Base-by-base conservation (phyloP, 2,113 vertebrate genomes). In the Probosciger aterrimus region DNA sequence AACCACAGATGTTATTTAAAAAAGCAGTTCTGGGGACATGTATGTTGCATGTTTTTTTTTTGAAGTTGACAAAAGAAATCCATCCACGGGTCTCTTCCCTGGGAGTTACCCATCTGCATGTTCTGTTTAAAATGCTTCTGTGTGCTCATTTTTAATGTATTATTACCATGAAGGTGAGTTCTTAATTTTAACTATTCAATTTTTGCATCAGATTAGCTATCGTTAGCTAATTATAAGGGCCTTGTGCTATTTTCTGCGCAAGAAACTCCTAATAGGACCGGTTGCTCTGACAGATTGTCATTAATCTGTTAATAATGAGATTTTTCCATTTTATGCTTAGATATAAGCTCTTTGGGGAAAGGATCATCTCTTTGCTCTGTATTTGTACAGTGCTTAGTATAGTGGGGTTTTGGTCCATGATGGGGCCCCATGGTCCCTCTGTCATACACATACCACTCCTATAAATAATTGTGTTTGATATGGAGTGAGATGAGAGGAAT, bases 271-370 rank as follows among this genome's bases (percentile, higher is more conserved):
- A 73, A 85, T 46, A 84, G 77, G 83, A 93, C 37, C n/a, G 65
- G 62, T 52, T 82, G 75, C 55, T 90, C 69, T 80, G 88, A 73
- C 95, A 96, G 95, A 96, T 96, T 96, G 95, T 39, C 77, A 53
- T 89, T 97, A 96, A 96, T 97, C 95, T 96, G 83, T 82, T 91
- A 94, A 53, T 96, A 97, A 96, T 89, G 92, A 89, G 93, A 94
- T 96, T 95, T 96, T 87, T 91, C 55, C 7, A 25, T 88, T 79
- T 82, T 93, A 49, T 69, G 77, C 80, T 86, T 41, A 31, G 63
- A 22, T 82, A 49, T 94, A 92, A 96, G 96, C 95, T 93, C 86
- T 96, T 91, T 82, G 88, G 77, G 83, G 83, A 65, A 85, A 62
- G 91, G 92, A 91, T 96, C 80, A 93, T 95, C 93, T 91, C 88